Base-by-base conservation (phyloP, 1,140 invertebrate genomes). In the Acromyrmex heyeri region DNA sequence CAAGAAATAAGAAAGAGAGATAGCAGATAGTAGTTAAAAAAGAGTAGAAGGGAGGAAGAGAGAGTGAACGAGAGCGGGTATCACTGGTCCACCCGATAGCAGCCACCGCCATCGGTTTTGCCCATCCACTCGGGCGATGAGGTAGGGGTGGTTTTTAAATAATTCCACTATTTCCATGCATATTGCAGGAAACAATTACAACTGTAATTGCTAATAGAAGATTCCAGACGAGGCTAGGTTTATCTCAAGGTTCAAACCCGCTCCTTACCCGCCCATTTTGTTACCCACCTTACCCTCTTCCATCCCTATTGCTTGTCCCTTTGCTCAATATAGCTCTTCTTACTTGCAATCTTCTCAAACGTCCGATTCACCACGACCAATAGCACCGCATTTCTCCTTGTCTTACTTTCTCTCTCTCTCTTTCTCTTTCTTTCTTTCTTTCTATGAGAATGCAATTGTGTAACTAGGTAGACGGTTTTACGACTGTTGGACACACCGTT, bases 131-230 rank as follows among this genome's bases (percentile, higher is more conserved):
- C 48, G 57, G 38, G 62, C 10, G 34, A 5, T 7, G 70, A n/a
- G 34, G 57, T 30, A 87, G 65, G 93, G 94, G 93, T 94, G 94
- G 94, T 94, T 94, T 95, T 95, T 95, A 95, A 95, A 95, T 95
- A 95, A 95, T 95, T 95, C 90, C 88, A 94, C 94, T 93, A 95
- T 95, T 95, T 95, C 94, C 93, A 95, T 95, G 94, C 94, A 95
- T 95, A 95, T 95, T 95, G 94, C 94, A 95, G 94, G 94, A 95
- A 95, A 95, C 94, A 95, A 95, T 95, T 95, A 95, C 95, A 95
- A 94, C 92, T 95, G 94, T 95, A 95, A 95, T 95, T 95, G 94
- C 94, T 95, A 95, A 95, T 95, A 95, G 94, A 95, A 95, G 94
- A 95, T 94, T 95, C 94, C 93, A 95, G 94, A 93, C 94, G 94